Evolutionary conservation across 2,797 vertebrate species (phyloP).

Genomic region (Parauchenoglanis ngamensis): DNA sequence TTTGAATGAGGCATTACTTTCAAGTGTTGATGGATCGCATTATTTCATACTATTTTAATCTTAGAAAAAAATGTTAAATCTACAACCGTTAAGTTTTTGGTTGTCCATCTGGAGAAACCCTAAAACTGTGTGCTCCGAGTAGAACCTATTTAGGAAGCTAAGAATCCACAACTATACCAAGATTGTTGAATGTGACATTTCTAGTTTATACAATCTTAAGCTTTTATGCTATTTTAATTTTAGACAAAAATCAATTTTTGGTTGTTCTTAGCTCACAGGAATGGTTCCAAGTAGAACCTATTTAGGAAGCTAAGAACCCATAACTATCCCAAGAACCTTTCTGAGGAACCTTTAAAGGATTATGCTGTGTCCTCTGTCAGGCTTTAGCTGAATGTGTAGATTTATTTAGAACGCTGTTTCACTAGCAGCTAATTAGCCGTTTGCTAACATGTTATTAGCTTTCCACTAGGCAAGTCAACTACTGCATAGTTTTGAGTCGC

Average conservation of each 20-base stretch:
- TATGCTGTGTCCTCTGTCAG: not conserved
- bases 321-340: not conserved
- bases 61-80: not conserved
- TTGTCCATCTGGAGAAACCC: not conserved
- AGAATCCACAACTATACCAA: not conserved
- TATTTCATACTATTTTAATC: not conserved
- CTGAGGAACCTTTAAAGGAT: not conserved
- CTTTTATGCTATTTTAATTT: not conserved
- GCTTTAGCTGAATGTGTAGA: not conserved
- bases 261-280: not conserved
- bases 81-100: not conserved
- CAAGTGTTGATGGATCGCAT: not conserved
- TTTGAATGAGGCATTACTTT: no score
- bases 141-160: not conserved
- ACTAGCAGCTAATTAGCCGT: not conserved
- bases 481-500: no score
- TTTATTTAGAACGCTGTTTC: not conserved
- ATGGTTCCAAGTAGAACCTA: not conserved
- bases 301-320: not conserved
- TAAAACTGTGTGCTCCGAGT: not conserved
- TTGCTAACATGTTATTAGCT: not conserved
- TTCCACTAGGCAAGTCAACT: not conserved
- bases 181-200: not conserved
- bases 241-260: not conserved
- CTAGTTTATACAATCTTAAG: not conserved